Evolutionary conservation across 2,888 invertebrate genomes (phyloP), one percentile per base, ranked within the genome.

Genomic region (Cheilosia pagana): DNA sequence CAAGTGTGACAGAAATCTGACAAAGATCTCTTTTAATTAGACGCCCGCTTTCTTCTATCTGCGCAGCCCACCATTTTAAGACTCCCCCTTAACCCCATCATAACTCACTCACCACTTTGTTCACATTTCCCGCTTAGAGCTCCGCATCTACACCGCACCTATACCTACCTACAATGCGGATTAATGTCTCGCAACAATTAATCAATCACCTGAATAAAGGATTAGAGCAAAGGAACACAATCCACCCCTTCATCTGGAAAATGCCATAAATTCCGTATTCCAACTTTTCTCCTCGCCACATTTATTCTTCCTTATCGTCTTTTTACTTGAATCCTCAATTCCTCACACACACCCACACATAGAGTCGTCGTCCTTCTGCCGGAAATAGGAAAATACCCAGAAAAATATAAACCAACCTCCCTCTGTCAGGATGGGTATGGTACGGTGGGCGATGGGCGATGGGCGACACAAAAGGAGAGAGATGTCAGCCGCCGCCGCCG

Each of bases 341-440:
- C 28, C 12, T 6, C 31, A 21, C 23, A 41, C 14, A 35, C 43
- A 31, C 50, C 21, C 12, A 3, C 31, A 28, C 23, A 65, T 43
- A 35, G 19, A 28, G 8, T 57, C 16, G 14, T 28, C 21, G 19
- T 57, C 16, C 43, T 62, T 53, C 31, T 77, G 62, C 41, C 71
- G 78, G 78, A 78, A 63, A 78, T 71, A 63, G 63, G 59, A 63
- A 70, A 77, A 75, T 25, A 43, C 48, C 48, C 55, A 75, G 65
- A 45, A 71, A 71, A 71, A 63, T 63, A 60, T 53, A 43, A 77
- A 60, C 48, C 55, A 41, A 16, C 71, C 23, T 10, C 21, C 41
- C 10, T n/a, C n/a, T 28, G 23, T n/a, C 14, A 14, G 23, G 14
- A 50, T 25, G 45, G 45, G 7, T 39, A n/a, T n/a, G n/a, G n/a